Evolutionary conservation across 2,888 invertebrate genomes (phyloP), one percentile per base, ranked within the genome.

Genomic region (Bimastos eiseni): DNA sequence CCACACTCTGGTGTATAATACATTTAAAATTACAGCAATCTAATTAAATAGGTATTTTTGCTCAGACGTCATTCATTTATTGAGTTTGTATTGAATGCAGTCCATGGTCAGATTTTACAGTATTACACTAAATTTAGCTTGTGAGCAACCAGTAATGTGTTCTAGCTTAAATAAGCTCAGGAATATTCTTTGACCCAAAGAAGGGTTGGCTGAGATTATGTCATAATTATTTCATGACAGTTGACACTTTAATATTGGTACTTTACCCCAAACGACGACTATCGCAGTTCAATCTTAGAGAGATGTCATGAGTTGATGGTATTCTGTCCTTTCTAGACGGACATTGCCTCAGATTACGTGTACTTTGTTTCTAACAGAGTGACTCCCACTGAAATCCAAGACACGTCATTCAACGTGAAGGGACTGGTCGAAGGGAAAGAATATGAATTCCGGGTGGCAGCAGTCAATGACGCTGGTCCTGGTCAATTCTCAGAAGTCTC

Each of bases 401-500:
- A 98, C 94, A 97, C 97, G 0, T 97, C 97, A 8, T 97, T 97
- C 95, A 97, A 97, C 94, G 96, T 95, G 13, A 94, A 94, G 92
- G 93, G 98, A 96, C 96, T 99, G 88, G 97, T 98, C 91, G 98
- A 99, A 95, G 98, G 99, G 95, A 98, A 98, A 93, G 98, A 98
- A 94, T 99, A 99, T 94, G 99, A 99, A 95, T 99, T 99, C 96
- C 97, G 99, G 92, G 99, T 99, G 4, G 97, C 98, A 0, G 99
- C 99, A 0, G 96, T 98, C 30, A 99, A 98, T 95, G 98, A 98
- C 17, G 99, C 99, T 15, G 99, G 99, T 0, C 98, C 98, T 94
- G 98, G 99, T 88, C 97, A 97, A 5, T 99, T 96, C 96, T 98
- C 98, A 93, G 97, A 97, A 92, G 97, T 97, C 91, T 98, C 98